A percentile compares a stretch with the other conserved stretches of the same genome.
These are phyloP conservation scores for Malurus alboscapulatus DNA, from an alignment of 2,113 vertebrate species.

Conservation along the genomic window DNA sequence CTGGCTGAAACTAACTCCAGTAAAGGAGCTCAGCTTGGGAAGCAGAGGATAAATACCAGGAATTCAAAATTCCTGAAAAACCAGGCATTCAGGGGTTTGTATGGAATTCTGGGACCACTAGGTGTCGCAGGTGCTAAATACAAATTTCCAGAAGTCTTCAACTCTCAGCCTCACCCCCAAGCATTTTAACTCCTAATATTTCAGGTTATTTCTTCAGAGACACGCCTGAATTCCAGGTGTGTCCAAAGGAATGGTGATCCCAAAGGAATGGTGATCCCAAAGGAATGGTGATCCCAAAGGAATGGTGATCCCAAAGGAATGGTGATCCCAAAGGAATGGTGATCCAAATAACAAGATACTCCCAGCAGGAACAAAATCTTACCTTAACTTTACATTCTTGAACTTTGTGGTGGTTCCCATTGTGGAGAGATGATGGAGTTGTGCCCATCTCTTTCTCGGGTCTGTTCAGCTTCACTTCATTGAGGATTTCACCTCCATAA, in stretches of 20 bases:
- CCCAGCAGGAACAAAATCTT: neutral
- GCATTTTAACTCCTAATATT: accelerated
- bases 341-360: neutral
- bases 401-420: slow-evolving; percentile 84
- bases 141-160: neutral
- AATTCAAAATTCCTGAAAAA: neutral
- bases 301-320: accelerated
- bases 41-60: accelerated
- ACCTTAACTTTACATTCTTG: slow-evolving; percentile 90
- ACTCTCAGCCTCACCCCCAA: neutral
- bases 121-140: slow-evolving; percentile 59
- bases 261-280: accelerated
- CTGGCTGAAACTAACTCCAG: neutral
- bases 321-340: accelerated
- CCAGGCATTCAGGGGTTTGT: accelerated
- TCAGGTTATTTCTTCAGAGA: neutral
- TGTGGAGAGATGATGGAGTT: slow-evolving; percentile 78
- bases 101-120: slow-evolving; percentile 16
- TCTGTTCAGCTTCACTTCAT: slow-evolving; percentile 84
- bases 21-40: neutral
- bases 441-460: slow-evolving; percentile 83
- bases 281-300: accelerated
- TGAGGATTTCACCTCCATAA: slow-evolving; percentile 88
- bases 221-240: accelerated
- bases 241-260: neutral